These are phyloP conservation scores for Scartelaos histophorus DNA, from an alignment of 2,113 vertebrate genomes.

Conservation along the genomic window DNA sequence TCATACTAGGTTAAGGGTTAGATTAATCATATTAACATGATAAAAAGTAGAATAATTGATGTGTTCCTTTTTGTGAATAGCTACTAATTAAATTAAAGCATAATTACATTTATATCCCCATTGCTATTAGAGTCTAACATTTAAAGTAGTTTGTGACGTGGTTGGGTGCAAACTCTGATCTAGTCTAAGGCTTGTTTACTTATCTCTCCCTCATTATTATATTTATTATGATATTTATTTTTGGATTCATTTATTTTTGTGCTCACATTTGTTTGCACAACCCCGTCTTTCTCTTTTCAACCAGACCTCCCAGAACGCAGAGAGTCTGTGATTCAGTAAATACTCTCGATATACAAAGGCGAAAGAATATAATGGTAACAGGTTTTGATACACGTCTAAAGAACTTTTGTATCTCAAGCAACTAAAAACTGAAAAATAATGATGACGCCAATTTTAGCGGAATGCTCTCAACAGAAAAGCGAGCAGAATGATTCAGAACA, in stretches of 20 bases:
- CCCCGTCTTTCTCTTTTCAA: conserved; percentile 9
- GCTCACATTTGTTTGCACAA: conserved; percentile 14
- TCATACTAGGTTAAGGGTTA: no score
- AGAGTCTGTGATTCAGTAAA: conserved; percentile 26
- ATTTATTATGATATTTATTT: not conserved
- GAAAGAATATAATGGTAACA: conserved; percentile 17
- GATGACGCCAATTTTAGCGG: conserved; percentile 32
- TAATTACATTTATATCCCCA: not conserved
- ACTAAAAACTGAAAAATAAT: conserved; percentile 32
- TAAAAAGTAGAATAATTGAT: no score
- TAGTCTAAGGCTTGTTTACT: not conserved
- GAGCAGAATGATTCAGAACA: conserved; percentile 19
- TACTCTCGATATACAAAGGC: conserved; percentile 13
- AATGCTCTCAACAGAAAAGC: conserved; percentile 11
- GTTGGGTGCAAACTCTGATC: not conserved
- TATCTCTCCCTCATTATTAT: not conserved
- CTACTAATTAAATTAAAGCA: no score
- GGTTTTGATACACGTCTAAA: conserved; percentile 25
- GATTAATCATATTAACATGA: no score
- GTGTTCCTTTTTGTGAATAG: no score
- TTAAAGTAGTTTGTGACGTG: not conserved
- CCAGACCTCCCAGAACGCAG: conserved; percentile 53
- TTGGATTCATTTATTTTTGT: conserved; percentile 25
- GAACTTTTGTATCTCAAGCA: conserved; percentile 26
- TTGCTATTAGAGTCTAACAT: not conserved